Base-by-base conservation (phyloP, 2,113 vertebrate genomes). In the Rhinolophus sinicus region DNA sequence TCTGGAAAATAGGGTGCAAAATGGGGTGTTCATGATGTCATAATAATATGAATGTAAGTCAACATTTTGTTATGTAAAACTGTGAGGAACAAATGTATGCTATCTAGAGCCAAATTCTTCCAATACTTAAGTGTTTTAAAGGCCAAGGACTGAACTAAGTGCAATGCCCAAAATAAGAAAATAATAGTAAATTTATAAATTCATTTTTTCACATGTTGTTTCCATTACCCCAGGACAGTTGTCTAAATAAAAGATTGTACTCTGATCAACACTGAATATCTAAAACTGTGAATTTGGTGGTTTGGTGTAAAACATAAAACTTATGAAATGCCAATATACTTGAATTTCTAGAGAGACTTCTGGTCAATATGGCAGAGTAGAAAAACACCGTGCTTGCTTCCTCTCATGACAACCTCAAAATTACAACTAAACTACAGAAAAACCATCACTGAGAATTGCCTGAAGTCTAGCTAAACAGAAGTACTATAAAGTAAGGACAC, bases 121-220 rank as follows among this genome's bases (percentile, higher is more conserved):
- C 24, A 64, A 93, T 83, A 52, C 16, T 70, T 94, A 30, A 12
- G 2, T 52, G 40, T 78, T 80, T 89, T 88, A 88, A 96, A 50
- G n/a, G 14, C 2, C 56, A 94, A 78, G 93, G 76, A 70, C 35
- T 84, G 11, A 96, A 70, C 40, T 5, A 92, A 72, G 30, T n/a
- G 9, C 65, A 96, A 78, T 91, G 22, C 5, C 6, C 22, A 50
- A 92, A 96, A 69, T 5, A 78, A 83, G 64, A 96, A 96, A 81
- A 65, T 87, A 80, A 69, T 56, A 92, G 5, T 81, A 76, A 75
- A 67, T 90, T 24, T 10, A 54, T 87, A 72, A 40, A 52, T 50
- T 95, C 3, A 47, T 67, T 94, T 96, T 95, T 93, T 91, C 44
- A 60, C 10, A 44, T 70, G 93, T 91, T 92, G 2, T 82, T 95